Conservation (phyloP, 1,140 invertebrate species). For the Cotesia glomerata region DNA sequence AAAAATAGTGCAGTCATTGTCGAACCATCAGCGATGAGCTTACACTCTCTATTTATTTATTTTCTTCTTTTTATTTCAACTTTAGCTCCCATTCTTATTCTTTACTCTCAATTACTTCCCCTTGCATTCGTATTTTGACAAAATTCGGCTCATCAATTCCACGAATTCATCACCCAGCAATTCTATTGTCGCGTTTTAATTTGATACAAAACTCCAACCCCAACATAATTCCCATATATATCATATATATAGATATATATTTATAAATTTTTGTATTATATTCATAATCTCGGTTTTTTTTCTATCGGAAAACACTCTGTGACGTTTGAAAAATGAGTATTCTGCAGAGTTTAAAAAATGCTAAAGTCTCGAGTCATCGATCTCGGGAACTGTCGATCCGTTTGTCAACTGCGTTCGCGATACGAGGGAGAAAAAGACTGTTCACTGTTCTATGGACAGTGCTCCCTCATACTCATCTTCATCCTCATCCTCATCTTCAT, state of each 20-base stretch:
- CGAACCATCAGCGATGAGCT: slow-evolving; percentile 9
- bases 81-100: too few relatives aligned
- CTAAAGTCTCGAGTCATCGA: slow-evolving; percentile 39
- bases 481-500: not conserved
- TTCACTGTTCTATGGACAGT: not conserved
- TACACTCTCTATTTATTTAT: not conserved
- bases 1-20: slow-evolving; percentile 25
- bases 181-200: slow-evolving; percentile 20
- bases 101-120: not conserved
- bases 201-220: slow-evolving; percentile 17
- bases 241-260: too few relatives aligned
- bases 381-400: slow-evolving; percentile 32
- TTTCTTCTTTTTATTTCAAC: too few relatives aligned
- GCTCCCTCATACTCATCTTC: not conserved
- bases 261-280: not conserved
- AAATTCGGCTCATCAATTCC: slow-evolving; percentile 23
- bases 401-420: slow-evolving; percentile 33
- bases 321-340: slow-evolving; percentile 39
- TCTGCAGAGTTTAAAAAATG: slow-evolving; percentile 22
- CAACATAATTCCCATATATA: slow-evolving; percentile 1
- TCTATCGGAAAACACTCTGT: slow-evolving; percentile 27
- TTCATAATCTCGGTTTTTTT: slow-evolving; percentile 10
- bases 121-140: not conserved
- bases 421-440: slow-evolving; percentile 11
- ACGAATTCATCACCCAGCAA: slow-evolving; percentile 29